Base-by-base conservation (phyloP, 2,797 vertebrate genomes). In the Echiichthys vipera region DNA sequence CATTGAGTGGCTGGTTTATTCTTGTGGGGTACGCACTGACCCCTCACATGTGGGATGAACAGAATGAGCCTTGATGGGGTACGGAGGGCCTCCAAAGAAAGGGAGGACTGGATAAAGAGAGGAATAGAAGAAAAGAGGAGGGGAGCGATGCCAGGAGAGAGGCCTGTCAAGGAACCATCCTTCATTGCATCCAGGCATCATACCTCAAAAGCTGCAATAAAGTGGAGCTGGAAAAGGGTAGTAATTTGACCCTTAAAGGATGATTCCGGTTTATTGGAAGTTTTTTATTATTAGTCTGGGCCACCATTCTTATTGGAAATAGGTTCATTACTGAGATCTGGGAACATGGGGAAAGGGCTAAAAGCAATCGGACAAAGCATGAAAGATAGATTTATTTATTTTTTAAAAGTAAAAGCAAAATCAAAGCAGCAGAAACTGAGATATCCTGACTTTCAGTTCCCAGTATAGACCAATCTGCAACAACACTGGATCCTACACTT, bases 1-100 rank as follows among this genome's bases (percentile, higher is more conserved):
- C 92, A 92, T 72, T 91, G 86, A 93, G 88, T 75, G 81, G 78
- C 72, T 89, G 85, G 86, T 88, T 91, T 85, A 88, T 93, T 93
- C 91, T 89, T 89, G 79, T 80, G 77, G 85, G 85, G 82, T 87
- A 84, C 54, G 73, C 81, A 25, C 78, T 92, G 89, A 93, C 91
- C 89, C 88, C 86, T 91, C 89, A 86, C 89, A 89, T 89, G 84
- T 81, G 85, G 85, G 86, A 81, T 86, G 89, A 93, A 92, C 87
- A 91, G 89, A 90, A 86, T 84, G 79, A 84, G 81, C 47, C 80
- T 86, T 74, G 87, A 90, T 88, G 85, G 89, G 84, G 84, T 89
- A 84, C 71, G 5, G 84, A 89, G 82, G 84, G 81, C 80, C 87
- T 89, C 87, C 53, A 18, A 53, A 85, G 77, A 84, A 88, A 74